phyloP scores from a whole-genome alignment of 2,113 vertebrate genomes.

The Parotia lawesii region DNA sequence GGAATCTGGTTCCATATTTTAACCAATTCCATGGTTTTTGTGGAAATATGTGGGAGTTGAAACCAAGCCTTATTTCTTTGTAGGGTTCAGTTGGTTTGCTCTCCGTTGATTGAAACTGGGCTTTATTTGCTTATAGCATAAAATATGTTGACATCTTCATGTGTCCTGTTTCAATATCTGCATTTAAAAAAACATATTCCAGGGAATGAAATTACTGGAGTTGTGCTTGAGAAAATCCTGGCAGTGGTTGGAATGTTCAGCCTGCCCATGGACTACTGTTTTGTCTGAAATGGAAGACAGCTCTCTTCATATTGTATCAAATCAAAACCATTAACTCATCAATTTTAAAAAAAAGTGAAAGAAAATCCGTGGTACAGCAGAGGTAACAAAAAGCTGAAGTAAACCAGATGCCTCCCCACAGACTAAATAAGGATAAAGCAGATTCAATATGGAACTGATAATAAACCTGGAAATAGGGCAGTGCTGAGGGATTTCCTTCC shows the following conservation, averaged over 20 bases:
- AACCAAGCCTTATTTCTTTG: neutral
- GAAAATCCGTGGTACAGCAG: neutral
- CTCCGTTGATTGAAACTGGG: neutral
- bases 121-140: conserved; percentile 6
- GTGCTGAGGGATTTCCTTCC: neutral
- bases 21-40: neutral
- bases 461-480: neutral
- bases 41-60: neutral
- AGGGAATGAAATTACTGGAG: neutral
- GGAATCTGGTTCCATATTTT: neutral
- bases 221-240: neutral
- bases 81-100: neutral
- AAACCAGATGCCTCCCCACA: conserved; percentile 10
- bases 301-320: neutral
- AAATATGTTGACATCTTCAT: neutral
- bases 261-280: neutral
- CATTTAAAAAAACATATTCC: neutral
- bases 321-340: neutral
- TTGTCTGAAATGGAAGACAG: neutral
- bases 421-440: neutral
- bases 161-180: neutral
- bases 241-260: neutral
- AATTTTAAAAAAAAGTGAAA: neutral
- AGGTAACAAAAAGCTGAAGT: conserved; percentile 32
- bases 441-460: conserved; percentile 15